Base-by-base conservation (phyloP, 2,113 vertebrate species). In the Genyomyrus donnyi region DNA sequence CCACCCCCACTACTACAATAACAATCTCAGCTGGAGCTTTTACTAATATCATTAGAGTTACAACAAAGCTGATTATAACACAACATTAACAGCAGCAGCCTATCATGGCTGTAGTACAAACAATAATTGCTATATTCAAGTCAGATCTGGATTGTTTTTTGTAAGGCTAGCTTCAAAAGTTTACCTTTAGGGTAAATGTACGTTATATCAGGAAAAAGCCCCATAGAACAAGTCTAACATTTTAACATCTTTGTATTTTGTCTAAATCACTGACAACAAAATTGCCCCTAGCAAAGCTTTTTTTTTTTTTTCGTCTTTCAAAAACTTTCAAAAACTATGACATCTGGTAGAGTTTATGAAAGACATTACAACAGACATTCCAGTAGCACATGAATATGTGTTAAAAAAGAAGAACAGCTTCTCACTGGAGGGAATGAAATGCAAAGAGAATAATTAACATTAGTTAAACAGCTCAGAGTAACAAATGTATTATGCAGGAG, bases 271-370 rank as follows among this genome's bases (percentile, higher is more conserved):
- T 95, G 95, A 96, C 95, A 97, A 96, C 96, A 96, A 95, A 97
- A 90, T 95, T 96, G 95, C 94, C 94, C 96, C 95, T 93, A 96
- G 95, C 95, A 92, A 93, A 94, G 94, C 93, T 97, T 95, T 92
- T 93, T 93, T 91, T 90, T n/a, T 92, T 89, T 1, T 58, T 39
- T 2, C 39, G 84, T 93, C 92, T 92, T 93, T 90, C 93, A 93
- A 96, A 97, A 96, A 95, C 94, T 95, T 96, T 70, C 62, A 70
- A 70, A 70, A 96, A 95, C 94, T 97, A 95, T 95, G 96, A 95
- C 96, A 96, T 96, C 95, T 96, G 96, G 96, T 96, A 96, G 95
- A 94, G 95, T 91, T 96, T 96, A 96, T 94, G 95, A 96, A 96
- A 95, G 96, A 92, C 94, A 95, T 95, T 95, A 96, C 95, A 96